Conservation (phyloP, 1,140 invertebrate genomes). For the Parapsyche elsis region DNA sequence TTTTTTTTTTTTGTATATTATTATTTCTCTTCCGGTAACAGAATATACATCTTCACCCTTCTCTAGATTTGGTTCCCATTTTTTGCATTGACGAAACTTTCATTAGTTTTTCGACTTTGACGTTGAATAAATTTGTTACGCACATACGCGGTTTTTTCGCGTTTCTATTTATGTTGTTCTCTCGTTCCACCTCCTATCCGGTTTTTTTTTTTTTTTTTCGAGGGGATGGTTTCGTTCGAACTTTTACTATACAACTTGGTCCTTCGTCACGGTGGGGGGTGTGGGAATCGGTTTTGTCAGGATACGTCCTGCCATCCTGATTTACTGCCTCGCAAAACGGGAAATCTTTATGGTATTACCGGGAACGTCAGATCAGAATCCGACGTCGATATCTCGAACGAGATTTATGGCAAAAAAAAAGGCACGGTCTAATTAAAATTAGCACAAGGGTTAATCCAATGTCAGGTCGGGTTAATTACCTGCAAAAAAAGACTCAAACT, state of each 20-base stretch:
- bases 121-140: conserved; percentile 32
- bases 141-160: neutral
- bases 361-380: neutral
- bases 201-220: conserved; percentile 4
- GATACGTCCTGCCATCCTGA: conserved; percentile 5
- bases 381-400: neutral
- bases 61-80: no score
- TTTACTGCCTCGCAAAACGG: neutral
- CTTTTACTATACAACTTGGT: conserved; percentile 12
- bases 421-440: no score
- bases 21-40: no score
- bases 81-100: neutral
- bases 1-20: no score
- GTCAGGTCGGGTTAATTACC: no score
- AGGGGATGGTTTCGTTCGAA: neutral
- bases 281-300: conserved; percentile 7
- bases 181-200: neutral
- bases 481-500: no score
- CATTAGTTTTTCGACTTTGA: conserved; percentile 32
- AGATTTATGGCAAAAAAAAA: neutral
- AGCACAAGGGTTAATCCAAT: no score
- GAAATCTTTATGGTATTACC: conserved; percentile 7
- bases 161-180: conserved; percentile 19
- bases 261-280: neutral
- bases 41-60: no score